Conservation (phyloP, 2,113 vertebrate species). For the Hassar affinis region DNA sequence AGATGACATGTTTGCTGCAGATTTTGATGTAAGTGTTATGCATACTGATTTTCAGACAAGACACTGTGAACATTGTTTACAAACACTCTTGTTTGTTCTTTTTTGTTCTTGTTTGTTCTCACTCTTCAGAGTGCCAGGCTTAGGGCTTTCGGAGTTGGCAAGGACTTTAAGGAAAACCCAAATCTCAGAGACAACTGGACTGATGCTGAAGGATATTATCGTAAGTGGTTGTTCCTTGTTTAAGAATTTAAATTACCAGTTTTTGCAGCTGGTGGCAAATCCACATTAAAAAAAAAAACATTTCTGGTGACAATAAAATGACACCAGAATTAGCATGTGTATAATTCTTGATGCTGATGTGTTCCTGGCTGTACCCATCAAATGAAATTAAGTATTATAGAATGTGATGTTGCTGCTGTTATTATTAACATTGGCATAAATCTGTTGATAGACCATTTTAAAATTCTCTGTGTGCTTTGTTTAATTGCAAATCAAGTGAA, state of each 20-base stretch:
- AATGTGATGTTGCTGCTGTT: neutral
- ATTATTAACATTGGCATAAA: neutral
- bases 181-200: slow-evolving; percentile 99
- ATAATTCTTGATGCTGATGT: neutral
- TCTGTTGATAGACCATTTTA: no score
- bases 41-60: neutral
- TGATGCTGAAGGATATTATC: slow-evolving; percentile 96
- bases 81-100: neutral
- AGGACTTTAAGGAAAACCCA: slow-evolving; percentile 99
- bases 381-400: neutral
- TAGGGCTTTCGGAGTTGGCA: slow-evolving; percentile 92
- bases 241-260: neutral
- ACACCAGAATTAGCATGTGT: neutral
- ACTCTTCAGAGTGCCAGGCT: slow-evolving; percentile 86
- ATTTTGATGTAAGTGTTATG: slow-evolving; percentile 84
- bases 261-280: neutral
- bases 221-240: slow-evolving; percentile 71
- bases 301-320: neutral
- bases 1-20: slow-evolving; percentile 95
- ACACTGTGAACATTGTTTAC: neutral
- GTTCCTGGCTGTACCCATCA: neutral
- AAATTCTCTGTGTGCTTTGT: no score
- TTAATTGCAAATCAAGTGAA: neutral
- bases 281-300: neutral
- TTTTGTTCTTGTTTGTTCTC: neutral